Base-by-base conservation (phyloP, 2,797 vertebrate species). In the Pangasius sanitwongsei region DNA sequence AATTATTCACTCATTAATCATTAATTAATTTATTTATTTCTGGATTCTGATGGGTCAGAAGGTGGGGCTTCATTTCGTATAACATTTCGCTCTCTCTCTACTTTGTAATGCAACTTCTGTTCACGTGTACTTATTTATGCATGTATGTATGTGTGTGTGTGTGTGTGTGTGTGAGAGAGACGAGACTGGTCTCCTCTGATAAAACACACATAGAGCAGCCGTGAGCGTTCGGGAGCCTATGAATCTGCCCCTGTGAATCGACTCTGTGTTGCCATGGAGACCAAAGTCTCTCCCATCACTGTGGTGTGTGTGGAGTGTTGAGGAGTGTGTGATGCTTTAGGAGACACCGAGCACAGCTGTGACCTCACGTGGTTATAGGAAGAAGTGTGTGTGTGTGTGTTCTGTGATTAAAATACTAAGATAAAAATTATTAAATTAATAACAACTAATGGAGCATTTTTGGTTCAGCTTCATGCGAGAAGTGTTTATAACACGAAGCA, bases 211-310 rank as follows among this genome's bases (percentile, higher is more conserved):
- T 67, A 59, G 57, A 82, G 55, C 50, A 83, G 78, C 88, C 82
- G 16, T 44, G 2, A 78, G 87, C 65, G 16, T 90, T 89, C 37
- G 13, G 85, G 72, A 85, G 61, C 70, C 80, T 84, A 55, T 87
- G 59, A 65, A 65, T 18, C 25, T 44, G 31, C 82, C 31, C 34
- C 20, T 5, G 20, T 11, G 18, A 88, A 67, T 65, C 70, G 34
- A 69, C 69, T 75, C 85, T n/a, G 69, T 83, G 88, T 89, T 89
- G 61, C 88, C 83, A 90, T 63, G 55, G 87, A 48, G 25, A 75
- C 83, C 34, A 61, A 85, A n/a, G 37, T 86, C 87, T 87, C 34
- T 67, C 2, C 44, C 31, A 63, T 77, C 85, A 83, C 88, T 87
- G 59, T 86, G 41, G 72, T 7, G 69, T 77, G 83, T 80, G 59